Conservation (phyloP, 2,888 invertebrate genomes). For the Andrena flavipes region DNA sequence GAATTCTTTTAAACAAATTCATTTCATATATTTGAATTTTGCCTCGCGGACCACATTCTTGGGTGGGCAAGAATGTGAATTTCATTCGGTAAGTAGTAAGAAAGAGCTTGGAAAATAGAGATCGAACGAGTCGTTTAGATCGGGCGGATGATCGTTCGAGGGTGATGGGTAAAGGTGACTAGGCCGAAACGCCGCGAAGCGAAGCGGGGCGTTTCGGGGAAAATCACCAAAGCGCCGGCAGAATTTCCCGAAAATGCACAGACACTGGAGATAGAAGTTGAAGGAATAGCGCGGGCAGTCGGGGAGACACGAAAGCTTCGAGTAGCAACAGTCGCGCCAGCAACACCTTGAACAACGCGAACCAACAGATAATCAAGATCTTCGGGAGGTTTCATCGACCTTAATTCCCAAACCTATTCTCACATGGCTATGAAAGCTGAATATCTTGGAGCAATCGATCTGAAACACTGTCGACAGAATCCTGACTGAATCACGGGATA, state of each 20-base stretch:
- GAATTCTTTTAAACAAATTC: too few relatives aligned
- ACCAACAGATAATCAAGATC: not conserved
- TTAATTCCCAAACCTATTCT: not conserved
- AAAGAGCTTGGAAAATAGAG: too few relatives aligned
- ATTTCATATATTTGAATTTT: too few relatives aligned
- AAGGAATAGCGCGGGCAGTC: conserved; percentile 43
- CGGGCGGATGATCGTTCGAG: not conserved
- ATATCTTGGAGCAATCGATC: too few relatives aligned
- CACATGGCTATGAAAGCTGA: too few relatives aligned
- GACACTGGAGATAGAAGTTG: conserved; percentile 51
- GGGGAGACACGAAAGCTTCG: conserved; percentile 41
- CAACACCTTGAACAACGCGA: not conserved
- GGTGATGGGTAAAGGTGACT: conserved; percentile 38
- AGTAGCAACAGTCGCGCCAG: conserved; percentile 40
- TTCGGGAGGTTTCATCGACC: not conserved
- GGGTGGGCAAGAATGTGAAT: too few relatives aligned
- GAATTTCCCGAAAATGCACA: conserved; percentile 48
- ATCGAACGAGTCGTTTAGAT: not conserved
- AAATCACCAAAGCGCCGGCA: conserved; percentile 15
- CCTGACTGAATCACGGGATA: too few relatives aligned
- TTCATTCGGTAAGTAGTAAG: too few relatives aligned
- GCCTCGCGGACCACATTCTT: too few relatives aligned
- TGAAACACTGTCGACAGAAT: too few relatives aligned
- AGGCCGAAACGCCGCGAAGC: too few relatives aligned
- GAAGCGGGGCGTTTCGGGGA: too few relatives aligned